Evolutionary conservation across 2,113 vertebrate species (phyloP), one percentile per base, ranked within the genome.

Genomic region (Cephalophus harveyi): DNA sequence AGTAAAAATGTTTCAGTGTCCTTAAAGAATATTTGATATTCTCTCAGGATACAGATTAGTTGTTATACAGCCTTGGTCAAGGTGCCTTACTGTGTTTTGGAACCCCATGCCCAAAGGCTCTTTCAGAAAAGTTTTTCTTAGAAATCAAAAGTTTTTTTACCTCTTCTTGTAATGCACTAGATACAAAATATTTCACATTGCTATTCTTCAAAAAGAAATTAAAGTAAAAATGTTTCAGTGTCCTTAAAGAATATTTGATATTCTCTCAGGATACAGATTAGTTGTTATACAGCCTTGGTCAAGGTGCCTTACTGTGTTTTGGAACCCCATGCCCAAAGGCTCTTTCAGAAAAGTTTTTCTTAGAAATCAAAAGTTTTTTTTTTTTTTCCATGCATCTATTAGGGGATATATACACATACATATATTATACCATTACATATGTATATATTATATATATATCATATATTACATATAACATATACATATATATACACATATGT

Each of bases 291-390:
- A 33, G 48, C n/a, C 1, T 94, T 74, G 17, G 30, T 60, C 17
- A 12, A 64, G 27, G 0, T 33, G 12, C 48, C 52, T 94, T 71
- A 74, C 3, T 7, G 5, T 28, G 19, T 30, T 90, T 88, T 95
- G n/a, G 1, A 16, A 82, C 0, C 2, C 0, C 30, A 52, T 10
- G 8, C 30, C 27, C 33, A n/a, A 82, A 27, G 5, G 8, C 7
- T 82, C 23, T 52, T 54, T 57, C 30, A 11, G 28, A 84, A 78
- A 52, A 76, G 5, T 46, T 96, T 82, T 48, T 59, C 12, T 48
- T 11, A 13, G 10, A 83, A 19, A 4, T 21, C 3, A 64, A 0
- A 54, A 25, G 6, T 43, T 4, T 43, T 43, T 43, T 30, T 60
- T 14, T n/a, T 54, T 4, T 50, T 81, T 33, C 21, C 40, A 79